Conservation (phyloP, 2,113 vertebrate genomes). For the Caracal caracal region DNA sequence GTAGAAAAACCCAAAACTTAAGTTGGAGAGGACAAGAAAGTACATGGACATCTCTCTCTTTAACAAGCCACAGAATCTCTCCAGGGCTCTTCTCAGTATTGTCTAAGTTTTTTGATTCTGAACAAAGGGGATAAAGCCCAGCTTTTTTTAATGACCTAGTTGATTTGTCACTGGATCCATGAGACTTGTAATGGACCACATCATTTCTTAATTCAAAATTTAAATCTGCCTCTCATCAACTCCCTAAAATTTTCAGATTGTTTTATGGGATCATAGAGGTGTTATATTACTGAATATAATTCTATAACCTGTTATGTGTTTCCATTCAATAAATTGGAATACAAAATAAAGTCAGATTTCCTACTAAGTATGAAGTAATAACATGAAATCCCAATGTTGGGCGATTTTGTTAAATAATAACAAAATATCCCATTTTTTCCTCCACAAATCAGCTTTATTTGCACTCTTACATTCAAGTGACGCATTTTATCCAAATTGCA, state of each 20-base stretch:
- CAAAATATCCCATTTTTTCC: not conserved
- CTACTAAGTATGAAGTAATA: not conserved
- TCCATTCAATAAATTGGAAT: not conserved
- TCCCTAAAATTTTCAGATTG: not conserved
- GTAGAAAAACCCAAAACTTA: not conserved
- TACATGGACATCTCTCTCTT: not conserved
- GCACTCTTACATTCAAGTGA: not conserved
- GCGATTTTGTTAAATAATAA: not conserved
- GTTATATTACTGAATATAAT: not conserved
- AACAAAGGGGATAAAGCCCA: not conserved
- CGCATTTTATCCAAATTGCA: not conserved
- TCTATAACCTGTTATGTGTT: not conserved
- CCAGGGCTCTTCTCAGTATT: not conserved
- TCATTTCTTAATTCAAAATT: not conserved
- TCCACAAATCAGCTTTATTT: not conserved
- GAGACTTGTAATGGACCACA: not conserved
- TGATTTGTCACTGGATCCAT: not conserved
- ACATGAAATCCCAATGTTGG: not conserved
- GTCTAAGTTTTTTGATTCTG: not conserved
- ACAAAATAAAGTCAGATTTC: slow-evolving; percentile 11
- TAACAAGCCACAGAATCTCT: not conserved
- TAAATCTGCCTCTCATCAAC: not conserved
- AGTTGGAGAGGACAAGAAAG: not conserved
- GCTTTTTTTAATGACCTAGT: not conserved
- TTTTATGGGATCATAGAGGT: not conserved